Evolutionary conservation across 2,888 invertebrate genomes (phyloP), one percentile per base, ranked within the genome.

Genomic region (Meteorus colon): DNA sequence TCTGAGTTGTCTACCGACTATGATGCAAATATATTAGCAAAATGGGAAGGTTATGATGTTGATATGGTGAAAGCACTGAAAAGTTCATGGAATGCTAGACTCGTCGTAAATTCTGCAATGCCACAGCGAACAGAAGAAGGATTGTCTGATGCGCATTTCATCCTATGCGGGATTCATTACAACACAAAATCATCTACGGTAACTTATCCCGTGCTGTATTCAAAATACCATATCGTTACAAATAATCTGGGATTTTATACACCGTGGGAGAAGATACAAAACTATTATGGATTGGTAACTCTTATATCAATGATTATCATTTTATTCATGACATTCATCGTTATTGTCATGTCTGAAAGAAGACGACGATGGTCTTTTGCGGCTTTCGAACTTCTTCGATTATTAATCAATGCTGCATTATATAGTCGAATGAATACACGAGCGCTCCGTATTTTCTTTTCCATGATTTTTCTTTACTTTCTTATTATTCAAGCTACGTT

Each of bases 401-500:
- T 71, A 6, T 60, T 37, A 19, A 62, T 60, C 10, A 41, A 27
- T 10, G 37, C 59, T 12, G n/a, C 16, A 12, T 34, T 71, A 19
- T 16, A 27, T 14, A 60, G 27, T 1, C 27, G 34, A 41, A 71
- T 71, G 14, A 34, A 59, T 27, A 24, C 71, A 4, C 8, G 19
- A 6, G 8, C 60, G 4, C 24, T 27, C 6, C 34, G 41, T 0
- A 71, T 71, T 10, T 71, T 71, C 41, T 71, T 71, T 29, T 8
- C 27, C 12, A 41, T 71, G 10, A 71, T 71, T 59, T 71, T 71
- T 19, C 24, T 71, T 2, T 62, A 71, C 12, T 71, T 62, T 45
- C 16, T 71, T 0, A 71, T 71, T 16, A 24, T 71, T 3, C 62
- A 71, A 1, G 60, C 62, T 1, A 71, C 71, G 4, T 71, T 71